A percentile compares a stretch with the other conserved stretches of the same genome.
Conservation (phyloP, 2,888 invertebrate species). For the Hydropsyche betteni region DNA sequence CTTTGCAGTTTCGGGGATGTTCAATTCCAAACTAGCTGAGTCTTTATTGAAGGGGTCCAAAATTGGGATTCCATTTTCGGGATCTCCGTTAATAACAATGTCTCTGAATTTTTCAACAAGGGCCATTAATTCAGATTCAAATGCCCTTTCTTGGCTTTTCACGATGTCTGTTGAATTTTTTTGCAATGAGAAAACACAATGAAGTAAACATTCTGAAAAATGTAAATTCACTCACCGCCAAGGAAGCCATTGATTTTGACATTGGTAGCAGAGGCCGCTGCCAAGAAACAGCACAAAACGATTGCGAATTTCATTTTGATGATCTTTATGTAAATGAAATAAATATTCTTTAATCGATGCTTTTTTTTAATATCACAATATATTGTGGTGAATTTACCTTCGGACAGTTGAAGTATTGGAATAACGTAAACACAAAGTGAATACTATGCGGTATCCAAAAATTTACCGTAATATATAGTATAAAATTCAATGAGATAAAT, state of each 20-base stretch:
- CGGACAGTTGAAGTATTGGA: too few relatives aligned
- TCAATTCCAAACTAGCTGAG: neutral
- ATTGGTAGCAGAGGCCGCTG: constrained; percentile 1
- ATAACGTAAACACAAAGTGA: too few relatives aligned
- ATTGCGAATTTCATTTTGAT: constrained; percentile 4
- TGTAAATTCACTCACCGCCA: neutral
- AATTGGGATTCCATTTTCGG: constrained; percentile 42
- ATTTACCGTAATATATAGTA: too few relatives aligned
- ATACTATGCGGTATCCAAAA: too few relatives aligned
- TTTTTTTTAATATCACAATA: too few relatives aligned
- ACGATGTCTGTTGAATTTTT: neutral
- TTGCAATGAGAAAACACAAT: neutral
- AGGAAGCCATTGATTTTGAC: neutral
- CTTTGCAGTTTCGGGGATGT: constrained; percentile 30
- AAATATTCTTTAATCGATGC: neutral
- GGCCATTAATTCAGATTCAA: constrained; percentile 39
- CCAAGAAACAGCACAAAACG: constrained; percentile 8
- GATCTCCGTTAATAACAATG: constrained; percentile 38
- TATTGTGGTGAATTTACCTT: too few relatives aligned
- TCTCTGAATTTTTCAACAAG: constrained; percentile 45
- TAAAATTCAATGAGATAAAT: constrained; percentile 2
- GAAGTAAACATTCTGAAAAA: neutral
- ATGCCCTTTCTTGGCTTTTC: constrained; percentile 31
- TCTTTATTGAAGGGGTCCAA: constrained; percentile 40
- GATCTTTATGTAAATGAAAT: neutral